Evolutionary conservation across 1,140 invertebrate species (phyloP).

Genomic region (Mycetomoellerius zeteki): DNA sequence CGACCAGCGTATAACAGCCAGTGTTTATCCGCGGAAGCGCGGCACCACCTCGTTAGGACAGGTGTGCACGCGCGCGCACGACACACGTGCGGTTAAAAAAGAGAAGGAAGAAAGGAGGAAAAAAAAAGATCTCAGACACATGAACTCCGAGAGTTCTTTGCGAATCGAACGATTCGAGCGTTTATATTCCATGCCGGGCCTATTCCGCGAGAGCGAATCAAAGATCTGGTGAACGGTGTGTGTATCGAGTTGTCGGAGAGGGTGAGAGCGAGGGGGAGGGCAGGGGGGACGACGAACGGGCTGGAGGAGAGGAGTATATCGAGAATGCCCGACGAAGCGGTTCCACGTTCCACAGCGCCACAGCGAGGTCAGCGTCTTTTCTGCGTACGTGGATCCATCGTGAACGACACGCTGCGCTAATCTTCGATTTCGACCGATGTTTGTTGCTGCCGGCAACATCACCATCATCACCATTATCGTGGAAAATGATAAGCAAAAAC

Average conservation of each 20-base stretch:
- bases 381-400: not conserved
- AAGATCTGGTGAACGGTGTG: conserved; percentile 35
- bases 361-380: conserved; percentile 37
- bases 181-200: not conserved
- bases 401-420: not conserved
- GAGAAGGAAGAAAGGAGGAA: no score
- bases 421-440: conserved; percentile 27
- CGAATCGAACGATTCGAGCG: conserved; percentile 7
- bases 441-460: not conserved
- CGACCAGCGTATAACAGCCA: conserved; percentile 17
- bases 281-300: no score
- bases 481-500: not conserved
- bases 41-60: conserved; percentile 11
- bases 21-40: not conserved
- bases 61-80: not conserved
- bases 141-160: not conserved
- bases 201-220: conserved; percentile 40
- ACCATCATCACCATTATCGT: not conserved
- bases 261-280: not conserved
- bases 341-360: conserved; percentile 15
- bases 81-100: not conserved
- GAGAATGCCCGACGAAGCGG: conserved; percentile 22
- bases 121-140: not conserved
- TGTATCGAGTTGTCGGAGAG: conserved; percentile 10
- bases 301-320: not conserved